These are phyloP conservation scores for Puffinus mauretanicus DNA, from an alignment of 2,113 vertebrate genomes.

Conservation along the genomic window DNA sequence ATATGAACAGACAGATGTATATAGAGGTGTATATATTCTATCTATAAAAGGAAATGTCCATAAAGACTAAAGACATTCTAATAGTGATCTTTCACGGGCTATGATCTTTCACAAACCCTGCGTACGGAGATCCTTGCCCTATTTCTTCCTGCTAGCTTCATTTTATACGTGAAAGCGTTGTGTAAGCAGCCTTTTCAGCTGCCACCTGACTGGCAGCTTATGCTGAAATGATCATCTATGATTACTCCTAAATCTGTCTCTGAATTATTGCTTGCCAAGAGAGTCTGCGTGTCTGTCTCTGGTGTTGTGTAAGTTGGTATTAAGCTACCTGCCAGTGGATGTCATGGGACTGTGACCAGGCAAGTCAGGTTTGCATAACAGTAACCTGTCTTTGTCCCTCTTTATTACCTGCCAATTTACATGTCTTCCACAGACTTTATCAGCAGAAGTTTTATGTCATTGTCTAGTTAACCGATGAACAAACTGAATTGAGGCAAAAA, in stretches of 20 bases:
- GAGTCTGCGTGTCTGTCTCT: neutral
- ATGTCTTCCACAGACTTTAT: neutral
- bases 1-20: neutral
- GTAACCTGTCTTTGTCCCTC: neutral
- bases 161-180: neutral
- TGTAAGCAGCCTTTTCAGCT: conserved; percentile 22
- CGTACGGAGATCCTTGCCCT: neutral
- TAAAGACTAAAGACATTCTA: neutral
- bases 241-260: conserved; percentile 7
- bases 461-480: neutral
- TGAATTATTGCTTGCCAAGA: conserved; percentile 9
- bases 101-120: neutral
- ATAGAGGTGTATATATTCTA: neutral
- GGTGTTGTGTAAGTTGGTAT: neutral
- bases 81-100: neutral
- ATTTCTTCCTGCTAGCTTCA: neutral
- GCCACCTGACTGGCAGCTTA: neutral
- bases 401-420: neutral
- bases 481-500: neutral
- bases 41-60: neutral
- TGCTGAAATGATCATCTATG: neutral
- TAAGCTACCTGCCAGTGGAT: neutral
- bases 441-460: neutral
- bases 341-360: neutral
- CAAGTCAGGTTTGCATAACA: neutral